A percentile compares a stretch with the other conserved stretches of the same genome.
Conservation (phyloP, 2,888 invertebrate species). For the Standfussiana lucernea region DNA sequence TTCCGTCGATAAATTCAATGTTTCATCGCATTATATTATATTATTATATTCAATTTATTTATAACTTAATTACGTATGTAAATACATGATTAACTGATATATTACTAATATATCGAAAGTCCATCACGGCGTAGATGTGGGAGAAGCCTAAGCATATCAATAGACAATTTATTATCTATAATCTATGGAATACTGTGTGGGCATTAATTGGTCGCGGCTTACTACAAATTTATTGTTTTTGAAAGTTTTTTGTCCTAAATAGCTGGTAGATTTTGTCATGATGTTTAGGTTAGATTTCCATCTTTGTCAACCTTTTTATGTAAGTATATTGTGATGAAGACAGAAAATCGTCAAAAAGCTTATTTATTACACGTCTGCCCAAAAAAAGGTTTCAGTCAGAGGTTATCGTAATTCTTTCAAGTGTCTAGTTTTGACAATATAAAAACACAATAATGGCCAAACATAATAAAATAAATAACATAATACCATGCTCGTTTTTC, state of each 20-base stretch:
- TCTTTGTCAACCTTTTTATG: constrained; percentile 27
- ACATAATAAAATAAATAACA: neutral
- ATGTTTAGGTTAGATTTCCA: constrained; percentile 49
- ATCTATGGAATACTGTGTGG: constrained; percentile 71
- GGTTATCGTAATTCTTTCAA: neutral
- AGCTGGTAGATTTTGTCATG: constrained; percentile 38
- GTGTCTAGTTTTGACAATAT: neutral
- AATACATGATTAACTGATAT: constrained; percentile 35
- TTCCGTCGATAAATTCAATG: neutral
- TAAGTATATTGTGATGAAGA: constrained; percentile 3
- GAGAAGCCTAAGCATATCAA: constrained; percentile 66
- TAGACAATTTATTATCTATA: constrained; percentile 70
- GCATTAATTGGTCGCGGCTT: constrained; percentile 70
- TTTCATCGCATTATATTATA: no score
- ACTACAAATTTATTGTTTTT: constrained; percentile 73
- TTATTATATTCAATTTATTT: constrained; percentile 1
- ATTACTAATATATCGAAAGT: constrained; percentile 54
- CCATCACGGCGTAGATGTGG: constrained; percentile 59
- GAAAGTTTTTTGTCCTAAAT: constrained; percentile 76
- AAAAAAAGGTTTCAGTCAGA: neutral
- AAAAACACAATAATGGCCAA: neutral
- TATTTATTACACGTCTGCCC: neutral
- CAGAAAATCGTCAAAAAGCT: neutral
- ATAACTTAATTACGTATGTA: constrained; percentile 46
- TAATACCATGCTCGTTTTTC: neutral